Conservation (phyloP, 2,888 invertebrate species). For the Kryphioiulus occultus region DNA sequence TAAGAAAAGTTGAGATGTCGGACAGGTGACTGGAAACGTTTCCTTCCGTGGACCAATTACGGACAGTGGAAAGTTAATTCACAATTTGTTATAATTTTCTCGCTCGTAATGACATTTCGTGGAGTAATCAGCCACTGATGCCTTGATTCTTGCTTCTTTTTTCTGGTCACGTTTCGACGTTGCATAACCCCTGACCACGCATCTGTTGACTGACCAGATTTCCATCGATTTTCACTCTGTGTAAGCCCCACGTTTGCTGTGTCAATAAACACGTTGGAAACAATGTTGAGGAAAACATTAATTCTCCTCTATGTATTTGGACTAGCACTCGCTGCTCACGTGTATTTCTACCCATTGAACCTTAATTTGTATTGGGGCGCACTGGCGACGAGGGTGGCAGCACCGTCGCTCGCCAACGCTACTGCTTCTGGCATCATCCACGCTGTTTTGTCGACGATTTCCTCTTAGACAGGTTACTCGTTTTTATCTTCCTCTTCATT, state of each 20-base stretch:
- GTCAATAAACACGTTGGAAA: neutral
- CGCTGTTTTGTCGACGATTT: neutral
- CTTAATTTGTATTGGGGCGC: neutral
- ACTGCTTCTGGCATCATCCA: neutral
- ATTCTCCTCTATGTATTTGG: neutral
- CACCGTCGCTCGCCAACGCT: neutral
- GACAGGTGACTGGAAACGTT: neutral
- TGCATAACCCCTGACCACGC: neutral
- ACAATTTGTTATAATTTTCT: neutral
- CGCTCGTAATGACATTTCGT: neutral
- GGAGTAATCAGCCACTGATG: neutral
- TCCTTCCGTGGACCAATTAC: neutral
- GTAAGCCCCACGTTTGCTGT: neutral
- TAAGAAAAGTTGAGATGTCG: neutral
- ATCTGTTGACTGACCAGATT: neutral
- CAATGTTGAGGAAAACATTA: neutral
- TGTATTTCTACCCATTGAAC: neutral
- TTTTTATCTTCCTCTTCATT: constrained; percentile 12
- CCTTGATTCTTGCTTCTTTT: neutral
- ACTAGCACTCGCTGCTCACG: neutral
- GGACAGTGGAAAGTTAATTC: neutral
- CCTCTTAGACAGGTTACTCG: neutral
- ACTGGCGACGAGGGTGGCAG: neutral
- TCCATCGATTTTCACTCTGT: neutral
- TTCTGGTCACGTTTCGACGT: neutral